Conservation (phyloP, 1,140 invertebrate genomes). For the Medauroidea extradentata region DNA sequence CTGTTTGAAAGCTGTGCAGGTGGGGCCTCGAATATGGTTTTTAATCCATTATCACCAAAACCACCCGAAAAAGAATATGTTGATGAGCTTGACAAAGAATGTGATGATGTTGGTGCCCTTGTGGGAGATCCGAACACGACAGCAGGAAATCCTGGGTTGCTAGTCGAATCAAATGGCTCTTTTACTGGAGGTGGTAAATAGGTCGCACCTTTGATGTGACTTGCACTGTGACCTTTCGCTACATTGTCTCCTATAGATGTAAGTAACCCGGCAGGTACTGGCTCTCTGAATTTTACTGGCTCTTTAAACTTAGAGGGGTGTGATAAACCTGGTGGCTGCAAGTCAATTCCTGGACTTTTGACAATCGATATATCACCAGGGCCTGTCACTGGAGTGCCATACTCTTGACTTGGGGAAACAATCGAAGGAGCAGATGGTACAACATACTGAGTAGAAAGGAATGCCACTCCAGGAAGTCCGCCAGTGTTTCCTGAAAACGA, state of each 20-base stretch:
- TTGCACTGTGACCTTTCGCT: background rate
- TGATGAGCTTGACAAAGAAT: no score
- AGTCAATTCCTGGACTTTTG: conserved; percentile 9
- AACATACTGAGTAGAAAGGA: no score
- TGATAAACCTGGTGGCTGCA: conserved; percentile 19
- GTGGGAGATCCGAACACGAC: conserved; percentile 11
- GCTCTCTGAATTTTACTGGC: conserved; percentile 60
- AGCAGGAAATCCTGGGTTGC: conserved; percentile 10
- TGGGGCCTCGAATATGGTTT: no score
- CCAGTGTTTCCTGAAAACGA: no score
- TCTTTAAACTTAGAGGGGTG: conserved; percentile 35
- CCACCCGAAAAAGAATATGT: no score
- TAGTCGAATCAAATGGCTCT: conserved; percentile 34
- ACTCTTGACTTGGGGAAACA: background rate
- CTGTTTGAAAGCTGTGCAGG: no score
- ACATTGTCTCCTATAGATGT: conserved; percentile 51
- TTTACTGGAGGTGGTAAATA: conserved; percentile 61
- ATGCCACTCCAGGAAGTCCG: no score
- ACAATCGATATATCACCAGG: background rate
- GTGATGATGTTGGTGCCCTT: background rate
- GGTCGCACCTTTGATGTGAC: conserved; percentile 43
- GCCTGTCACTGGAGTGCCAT: background rate
- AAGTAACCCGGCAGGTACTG: conserved; percentile 60
- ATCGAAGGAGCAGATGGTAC: background rate
- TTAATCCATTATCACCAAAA: no score